Percentiles rank a stretch among this genome's conserved stretches.
phyloP scores from a whole-genome alignment of 1,140 invertebrate genomes.

The Anoplolepis gracilipes region DNA sequence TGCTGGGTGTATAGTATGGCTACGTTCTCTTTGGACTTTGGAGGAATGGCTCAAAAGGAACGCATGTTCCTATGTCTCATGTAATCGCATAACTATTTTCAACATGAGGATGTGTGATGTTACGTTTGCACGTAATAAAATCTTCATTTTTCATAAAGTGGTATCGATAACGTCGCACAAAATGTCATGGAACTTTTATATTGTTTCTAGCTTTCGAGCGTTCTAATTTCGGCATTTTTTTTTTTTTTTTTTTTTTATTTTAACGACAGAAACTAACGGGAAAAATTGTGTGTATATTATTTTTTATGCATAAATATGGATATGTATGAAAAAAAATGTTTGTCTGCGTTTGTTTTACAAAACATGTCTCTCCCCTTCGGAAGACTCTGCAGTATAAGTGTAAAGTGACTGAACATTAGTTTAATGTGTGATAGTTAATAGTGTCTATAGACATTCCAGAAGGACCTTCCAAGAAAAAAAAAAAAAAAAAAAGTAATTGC shows the following conservation, averaged over 20 bases:
- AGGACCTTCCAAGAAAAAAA: conserved; percentile 59
- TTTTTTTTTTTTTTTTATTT: not conserved
- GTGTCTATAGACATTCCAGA: conserved; percentile 75
- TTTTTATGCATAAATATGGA: conserved; percentile 55
- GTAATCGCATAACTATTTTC: conserved; percentile 13
- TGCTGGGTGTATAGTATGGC: not conserved
- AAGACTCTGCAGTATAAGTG: conserved; percentile 73
- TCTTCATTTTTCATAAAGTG: conserved; percentile 9
- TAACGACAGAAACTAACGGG: not conserved
- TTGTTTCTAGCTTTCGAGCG: not conserved
- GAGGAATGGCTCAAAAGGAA: too few relatives aligned
- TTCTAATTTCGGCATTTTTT: not conserved
- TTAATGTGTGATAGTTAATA: conserved; percentile 79
- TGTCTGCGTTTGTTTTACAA: conserved; percentile 18
- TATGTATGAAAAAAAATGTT: conserved; percentile 50
- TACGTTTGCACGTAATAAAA: conserved; percentile 3
- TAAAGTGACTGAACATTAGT: conserved; percentile 80
- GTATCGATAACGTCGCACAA: not conserved
- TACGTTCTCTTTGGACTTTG: too few relatives aligned
- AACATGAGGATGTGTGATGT: not conserved
- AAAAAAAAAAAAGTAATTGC: conserved; percentile 67
- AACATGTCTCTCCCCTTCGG: conserved; percentile 74
- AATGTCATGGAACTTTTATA: not conserved
- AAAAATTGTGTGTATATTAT: conserved; percentile 48
- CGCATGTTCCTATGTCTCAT: too few relatives aligned